These are phyloP conservation scores for Andrena flavipes DNA, from an alignment of 2,888 invertebrate species.

Conservation along the genomic window DNA sequence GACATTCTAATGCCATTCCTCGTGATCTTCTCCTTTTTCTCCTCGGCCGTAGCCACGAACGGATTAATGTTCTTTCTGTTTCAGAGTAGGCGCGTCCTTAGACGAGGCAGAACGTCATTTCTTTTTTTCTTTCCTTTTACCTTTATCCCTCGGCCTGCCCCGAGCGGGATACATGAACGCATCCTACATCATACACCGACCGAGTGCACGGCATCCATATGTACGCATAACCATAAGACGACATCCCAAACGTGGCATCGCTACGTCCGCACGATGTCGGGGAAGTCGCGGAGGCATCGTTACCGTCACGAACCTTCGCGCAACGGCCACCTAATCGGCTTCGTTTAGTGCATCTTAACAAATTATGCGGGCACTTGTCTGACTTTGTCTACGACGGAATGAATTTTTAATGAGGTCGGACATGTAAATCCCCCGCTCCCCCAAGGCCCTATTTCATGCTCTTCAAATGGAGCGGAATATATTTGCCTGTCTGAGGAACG, in stretches of 20 bases:
- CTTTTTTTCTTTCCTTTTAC: neutral
- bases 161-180: constrained; percentile 37
- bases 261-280: constrained; percentile 42
- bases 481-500: constrained; percentile 6
- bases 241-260: constrained; percentile 76
- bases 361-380: constrained; percentile 43
- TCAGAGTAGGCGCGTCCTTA: constrained; percentile 62
- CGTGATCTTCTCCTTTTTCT: constrained; percentile 21
- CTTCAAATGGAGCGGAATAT: constrained; percentile 37
- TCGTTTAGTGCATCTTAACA: constrained; percentile 42
- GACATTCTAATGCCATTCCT: constrained; percentile 68
- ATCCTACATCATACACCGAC: constrained; percentile 60
- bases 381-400: constrained; percentile 40
- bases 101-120: constrained; percentile 50
- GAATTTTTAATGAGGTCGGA: constrained; percentile 36
- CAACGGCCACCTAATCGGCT: constrained; percentile 36
- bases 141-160: constrained; percentile 13
- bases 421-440: constrained; percentile 38
- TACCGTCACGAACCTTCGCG: constrained; percentile 61
- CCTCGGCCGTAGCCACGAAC: constrained; percentile 10
- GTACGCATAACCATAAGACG: constrained; percentile 73
- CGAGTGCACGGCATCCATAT: constrained; percentile 69
- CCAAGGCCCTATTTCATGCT: constrained; percentile 31
- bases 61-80: constrained; percentile 56
- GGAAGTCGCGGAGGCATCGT: constrained; percentile 48